Evolutionary conservation across 2,113 vertebrate genomes (phyloP), one percentile per base, ranked within the genome.

Genomic region (Sapayoa aenigma): DNA sequence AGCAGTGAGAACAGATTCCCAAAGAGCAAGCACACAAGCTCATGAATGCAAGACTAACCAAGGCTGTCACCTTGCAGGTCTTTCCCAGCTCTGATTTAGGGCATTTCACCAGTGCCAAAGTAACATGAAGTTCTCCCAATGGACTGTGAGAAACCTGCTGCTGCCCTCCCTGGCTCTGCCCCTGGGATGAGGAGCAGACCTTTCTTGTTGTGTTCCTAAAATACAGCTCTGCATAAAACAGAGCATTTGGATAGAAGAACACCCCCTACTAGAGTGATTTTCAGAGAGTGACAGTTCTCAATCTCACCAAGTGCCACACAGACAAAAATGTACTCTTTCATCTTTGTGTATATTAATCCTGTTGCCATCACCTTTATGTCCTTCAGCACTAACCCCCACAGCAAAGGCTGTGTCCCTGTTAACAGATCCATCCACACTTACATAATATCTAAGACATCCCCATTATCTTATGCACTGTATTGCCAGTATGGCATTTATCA

Each of bases 401-500:
- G 79, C 68, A 95, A 92, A 92, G 9, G 25, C 81, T 90, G 60
- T 65, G 92, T 79, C 82, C 73, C 80, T 84, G 94, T 89, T 93
- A 93, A 82, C 89, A 90, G 82, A 93, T n/a, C 83, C 66, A 94
- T 75, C 94, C 92, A 92, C 62, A 83, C 92, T 78, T 89, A 89
- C 62, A 89, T 92, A 97, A 90, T 84, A 94, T 89, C 90, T 76
- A 90, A 86, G 86, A 90, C 69, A 89, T 56, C n/a, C 35, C 89
- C 50, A 94, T 95, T 91, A 87, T 96, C 85, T 93, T 87, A 93
- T 52, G 63, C 84, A 81, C 91, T 90, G 72, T 80, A 85, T 76
- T 60, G 90, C 74, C 85, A 94, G 69, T 66, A 77, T n/a, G 81
- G 69, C 79, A 93, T 94, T 91, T 93, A 91, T 96, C 94, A 94